Evolutionary conservation across 1,140 invertebrate species (phyloP), one percentile per base, ranked within the genome.

Genomic region (Diorhabda elongata): DNA sequence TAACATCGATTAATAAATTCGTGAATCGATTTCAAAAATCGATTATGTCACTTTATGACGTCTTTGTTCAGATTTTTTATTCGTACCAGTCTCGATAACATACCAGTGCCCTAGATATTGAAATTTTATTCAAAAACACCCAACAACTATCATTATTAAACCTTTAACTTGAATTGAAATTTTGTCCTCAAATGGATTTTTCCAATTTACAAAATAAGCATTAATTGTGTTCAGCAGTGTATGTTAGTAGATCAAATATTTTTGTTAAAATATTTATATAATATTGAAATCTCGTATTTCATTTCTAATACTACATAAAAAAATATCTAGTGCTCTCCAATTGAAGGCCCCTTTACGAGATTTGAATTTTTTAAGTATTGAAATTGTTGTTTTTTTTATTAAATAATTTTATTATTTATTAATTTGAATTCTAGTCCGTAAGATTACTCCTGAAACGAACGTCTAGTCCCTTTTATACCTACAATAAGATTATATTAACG

Each of bases 401-500:
- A 8, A 52, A 3, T 52, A 52, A 8, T 52, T 52, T 8, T 52
- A n/a, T 52, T 52, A 52, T 52, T 8, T 52, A 8, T 52, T 52
- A n/a, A 52, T 52, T 52, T 52, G 2, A 52, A 52, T 8, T 52
- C n/a, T 52, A 52, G 47, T 52, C 47, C 6, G n/a, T 52, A 52
- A 52, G 47, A 52, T 8, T 52, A 52, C 47, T 52, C n/a, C 47
- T 52, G 4, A 52, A 52, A 8, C n/a, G 6, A 52, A n/a, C 6
- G 11, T 60, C 58, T 60, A 60, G 58, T 60, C 58, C 58, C 47
- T 60, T 60, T 60, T 60, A 6, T 60, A 60, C 58, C 11, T 60
- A 60, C 58, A 60, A 60, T 9, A 60, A 60, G 2, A 60, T 59
- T 56, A 11, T 60, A 60, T 60, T 60, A 26, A 60, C 42, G n/a